phyloP scores from a whole-genome alignment of 2,113 vertebrate genomes.

The Osmerus eperlanus region DNA sequence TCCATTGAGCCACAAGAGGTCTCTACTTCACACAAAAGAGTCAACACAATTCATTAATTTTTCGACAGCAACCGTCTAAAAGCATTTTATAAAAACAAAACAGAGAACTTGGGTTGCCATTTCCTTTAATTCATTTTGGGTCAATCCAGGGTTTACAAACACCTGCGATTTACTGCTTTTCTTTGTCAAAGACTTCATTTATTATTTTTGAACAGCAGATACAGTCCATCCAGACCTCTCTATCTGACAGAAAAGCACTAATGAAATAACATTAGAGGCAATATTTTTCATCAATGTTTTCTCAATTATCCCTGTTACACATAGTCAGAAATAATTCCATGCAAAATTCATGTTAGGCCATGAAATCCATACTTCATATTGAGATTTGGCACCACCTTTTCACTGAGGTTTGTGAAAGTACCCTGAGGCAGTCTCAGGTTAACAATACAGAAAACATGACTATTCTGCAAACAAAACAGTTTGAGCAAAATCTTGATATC shows the following conservation, averaged over 20 bases:
- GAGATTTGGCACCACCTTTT: slow-evolving; percentile 63
- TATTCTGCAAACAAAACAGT: slow-evolving; percentile 19
- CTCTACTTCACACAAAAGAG: slow-evolving; percentile 43
- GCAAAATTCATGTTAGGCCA: slow-evolving; percentile 62
- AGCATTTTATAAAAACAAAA: slow-evolving; percentile 24
- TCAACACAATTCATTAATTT: background rate
- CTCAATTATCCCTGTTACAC: slow-evolving; percentile 57
- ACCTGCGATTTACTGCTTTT: slow-evolving; percentile 44
- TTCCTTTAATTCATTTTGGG: slow-evolving; percentile 68
- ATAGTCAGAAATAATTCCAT: slow-evolving; percentile 64
- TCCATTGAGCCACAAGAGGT: slow-evolving; percentile 54
- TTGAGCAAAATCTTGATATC: slow-evolving; percentile 23
- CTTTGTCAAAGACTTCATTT: slow-evolving; percentile 32
- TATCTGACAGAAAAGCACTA: slow-evolving; percentile 52
- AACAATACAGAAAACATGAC: slow-evolving; percentile 29
- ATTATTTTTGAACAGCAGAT: slow-evolving; percentile 68
- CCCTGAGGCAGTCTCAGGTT: slow-evolving; percentile 50
- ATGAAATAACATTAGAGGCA: slow-evolving; percentile 49
- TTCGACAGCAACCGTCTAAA: no score
- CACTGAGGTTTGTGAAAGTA: slow-evolving; percentile 52
- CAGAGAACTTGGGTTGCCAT: slow-evolving; percentile 49
- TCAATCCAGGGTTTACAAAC: slow-evolving; percentile 62
- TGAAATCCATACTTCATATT: slow-evolving; percentile 40
- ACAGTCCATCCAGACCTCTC: slow-evolving; percentile 51
- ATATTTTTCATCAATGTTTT: slow-evolving; percentile 55